These are phyloP conservation scores for Plestiodon gilberti DNA, from an alignment of 2,113 vertebrate species.

Conservation along the genomic window DNA sequence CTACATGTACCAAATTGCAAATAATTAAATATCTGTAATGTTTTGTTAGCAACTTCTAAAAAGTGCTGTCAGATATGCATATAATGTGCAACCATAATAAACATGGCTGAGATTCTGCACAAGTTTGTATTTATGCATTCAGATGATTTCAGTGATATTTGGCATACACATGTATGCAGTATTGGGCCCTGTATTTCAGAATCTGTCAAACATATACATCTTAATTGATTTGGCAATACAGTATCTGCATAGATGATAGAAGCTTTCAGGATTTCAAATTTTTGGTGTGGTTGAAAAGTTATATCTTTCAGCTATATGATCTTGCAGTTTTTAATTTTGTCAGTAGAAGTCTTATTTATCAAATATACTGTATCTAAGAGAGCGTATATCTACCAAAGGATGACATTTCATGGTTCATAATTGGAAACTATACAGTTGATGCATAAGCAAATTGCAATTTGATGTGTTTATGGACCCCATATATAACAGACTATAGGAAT, in stretches of 20 bases:
- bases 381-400: conserved; percentile 80
- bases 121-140: not conserved
- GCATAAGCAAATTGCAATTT: conserved; percentile 70
- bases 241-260: conserved; percentile 61
- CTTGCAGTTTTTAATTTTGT: conserved; percentile 67
- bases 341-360: conserved; percentile 54
- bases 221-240: conserved; percentile 67
- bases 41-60: conserved; percentile 69
- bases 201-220: conserved; percentile 71
- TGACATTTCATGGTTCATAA: conserved; percentile 59
- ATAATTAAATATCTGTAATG: conserved; percentile 60
- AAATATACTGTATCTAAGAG: conserved; percentile 69
- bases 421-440: conserved; percentile 71
- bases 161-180: not conserved
- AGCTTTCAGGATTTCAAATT: conserved; percentile 72
- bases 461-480: conserved; percentile 67
- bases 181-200: conserved; percentile 57
- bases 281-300: conserved; percentile 71
- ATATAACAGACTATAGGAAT: conserved; percentile 61
- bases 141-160: not conserved
- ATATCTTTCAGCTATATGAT: conserved; percentile 62
- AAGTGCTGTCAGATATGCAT: conserved; percentile 57
- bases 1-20: conserved; percentile 69
- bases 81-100: conserved; percentile 54
- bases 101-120: conserved; percentile 24